A percentile compares a stretch with the other conserved stretches of the same genome.
phyloP scores from a whole-genome alignment of 2,888 invertebrate genomes.

The Lomographa bimaculata region DNA sequence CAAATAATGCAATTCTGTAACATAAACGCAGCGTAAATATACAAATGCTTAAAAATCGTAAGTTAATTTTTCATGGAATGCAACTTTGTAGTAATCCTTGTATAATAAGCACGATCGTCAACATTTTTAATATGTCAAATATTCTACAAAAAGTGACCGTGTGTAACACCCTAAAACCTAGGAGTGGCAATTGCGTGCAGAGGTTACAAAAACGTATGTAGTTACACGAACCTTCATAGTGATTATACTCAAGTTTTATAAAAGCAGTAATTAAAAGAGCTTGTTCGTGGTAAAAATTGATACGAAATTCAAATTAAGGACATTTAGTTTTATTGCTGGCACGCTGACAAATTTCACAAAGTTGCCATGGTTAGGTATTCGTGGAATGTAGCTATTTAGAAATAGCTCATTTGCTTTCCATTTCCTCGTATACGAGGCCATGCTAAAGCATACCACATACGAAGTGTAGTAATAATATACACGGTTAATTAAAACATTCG shows the following conservation, averaged over 20 bases:
- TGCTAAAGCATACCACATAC: too few species aligned
- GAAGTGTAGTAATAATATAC: too few species aligned
- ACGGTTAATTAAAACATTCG: too few species aligned
- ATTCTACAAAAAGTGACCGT: too few species aligned
- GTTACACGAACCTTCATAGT: conserved; percentile 42
- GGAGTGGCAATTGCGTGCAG: conserved; percentile 47
- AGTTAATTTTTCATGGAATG: too few species aligned
- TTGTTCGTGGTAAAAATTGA: conserved; percentile 17
- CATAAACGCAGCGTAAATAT: too few species aligned
- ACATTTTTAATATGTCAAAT: too few species aligned
- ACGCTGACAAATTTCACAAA: conserved; percentile 8
- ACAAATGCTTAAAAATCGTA: too few species aligned
- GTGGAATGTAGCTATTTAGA: conserved; percentile 7
- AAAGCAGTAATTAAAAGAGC: conserved; percentile 21
- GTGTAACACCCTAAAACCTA: conserved; percentile 7
- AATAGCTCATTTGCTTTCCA: too few species aligned
- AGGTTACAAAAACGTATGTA: conserved; percentile 45
- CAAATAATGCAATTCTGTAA: too few species aligned
- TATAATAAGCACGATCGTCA: too few species aligned
- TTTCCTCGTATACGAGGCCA: background rate
- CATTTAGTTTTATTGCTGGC: conserved; percentile 11
- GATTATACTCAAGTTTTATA: conserved; percentile 25
- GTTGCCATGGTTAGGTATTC: conserved; percentile 2
- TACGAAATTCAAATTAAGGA: conserved; percentile 21
- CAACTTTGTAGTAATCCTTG: too few species aligned